Base-by-base conservation (phyloP, 2,797 vertebrate genomes). In the Protonibea diacanthus region DNA sequence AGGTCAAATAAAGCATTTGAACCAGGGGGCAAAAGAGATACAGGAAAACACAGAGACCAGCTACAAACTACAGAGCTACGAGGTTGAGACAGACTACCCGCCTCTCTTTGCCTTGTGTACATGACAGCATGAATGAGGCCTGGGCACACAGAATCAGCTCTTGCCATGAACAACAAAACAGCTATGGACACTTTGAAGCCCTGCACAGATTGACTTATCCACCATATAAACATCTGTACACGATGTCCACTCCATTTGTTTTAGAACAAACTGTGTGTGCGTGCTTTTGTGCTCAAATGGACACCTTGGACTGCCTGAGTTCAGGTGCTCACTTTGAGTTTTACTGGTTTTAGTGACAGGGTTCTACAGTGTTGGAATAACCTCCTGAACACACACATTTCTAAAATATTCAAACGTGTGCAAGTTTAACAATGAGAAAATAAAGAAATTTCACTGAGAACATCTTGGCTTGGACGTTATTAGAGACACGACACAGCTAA, bases 111-210 rank as follows among this genome's bases (percentile, higher is more conserved):
- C 69, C 69, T 86, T 48, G 7, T 47, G 66, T 83, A 58, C 78
- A 80, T 74, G 89, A 90, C 68, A 75, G 63, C 21, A 77, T 63
- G 85, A 87, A 83, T 70, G 75, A 80, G 48, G 65, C 80, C n/a
- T 72, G 53, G 33, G 69, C 76, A 75, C 68, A 88, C 45, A 84
- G 65, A 74, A 70, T 74, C 64, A 81, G 81, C 74, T 83, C 44
- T 76, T 76, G 80, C 74, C 85, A 82, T 81, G 76, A 67, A 80
- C 80, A 82, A 73, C 82, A 88, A 29, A 25, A 74, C 59, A 76
- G 71, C 83, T 71, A 87, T 85, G 86, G 63, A 88, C 65, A 72
- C 86, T 82, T 86, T 88, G 88, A 90, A 90, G 89, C 87, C 81
- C 87, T 88, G 86, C 88, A 87, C 81, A 21, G 40, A 64, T 72